A percentile compares a stretch with the other conserved stretches of the same genome.
These are phyloP conservation scores for Tridacna gigas DNA, from an alignment of 2,888 invertebrate genomes.

Conservation along the genomic window DNA sequence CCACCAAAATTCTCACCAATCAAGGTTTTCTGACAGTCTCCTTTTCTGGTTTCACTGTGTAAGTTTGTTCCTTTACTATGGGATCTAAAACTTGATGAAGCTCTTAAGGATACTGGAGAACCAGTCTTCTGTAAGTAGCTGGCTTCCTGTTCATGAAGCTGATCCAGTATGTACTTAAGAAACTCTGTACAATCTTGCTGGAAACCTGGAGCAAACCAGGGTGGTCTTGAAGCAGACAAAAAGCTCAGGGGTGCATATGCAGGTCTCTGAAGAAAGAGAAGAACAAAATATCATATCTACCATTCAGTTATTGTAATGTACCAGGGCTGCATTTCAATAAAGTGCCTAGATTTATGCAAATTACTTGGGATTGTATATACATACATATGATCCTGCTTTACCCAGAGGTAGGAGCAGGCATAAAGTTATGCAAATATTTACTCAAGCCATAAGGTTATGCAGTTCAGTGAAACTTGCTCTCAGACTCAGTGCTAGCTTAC, in stretches of 20 bases:
- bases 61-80: constrained; percentile 28
- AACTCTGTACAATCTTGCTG: constrained; percentile 96
- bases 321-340: no score
- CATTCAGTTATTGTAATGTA: no score
- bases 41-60: not conserved
- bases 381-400: no score
- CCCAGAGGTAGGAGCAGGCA: no score
- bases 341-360: no score
- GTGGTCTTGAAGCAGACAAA: constrained; percentile 90
- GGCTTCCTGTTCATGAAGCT: constrained; percentile 90
- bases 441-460: no score
- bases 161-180: constrained; percentile 90
- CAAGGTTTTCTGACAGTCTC: constrained; percentile 78
- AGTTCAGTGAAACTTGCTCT: no score
- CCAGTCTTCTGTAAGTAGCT: constrained; percentile 27
- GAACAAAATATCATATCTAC: no score
- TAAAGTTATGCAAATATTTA: no score
- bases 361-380: no score
- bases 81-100: constrained; percentile 33
- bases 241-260: constrained; percentile 91
- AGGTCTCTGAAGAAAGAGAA: constrained; percentile 84
- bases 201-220: constrained; percentile 91
- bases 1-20: constrained; percentile 92
- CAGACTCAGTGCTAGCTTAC: no score
- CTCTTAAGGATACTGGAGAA: not conserved